Evolutionary conservation across 2,797 vertebrate species (phyloP), one percentile per base, ranked within the genome.

Genomic region (Brachyalestes nurse): DNA sequence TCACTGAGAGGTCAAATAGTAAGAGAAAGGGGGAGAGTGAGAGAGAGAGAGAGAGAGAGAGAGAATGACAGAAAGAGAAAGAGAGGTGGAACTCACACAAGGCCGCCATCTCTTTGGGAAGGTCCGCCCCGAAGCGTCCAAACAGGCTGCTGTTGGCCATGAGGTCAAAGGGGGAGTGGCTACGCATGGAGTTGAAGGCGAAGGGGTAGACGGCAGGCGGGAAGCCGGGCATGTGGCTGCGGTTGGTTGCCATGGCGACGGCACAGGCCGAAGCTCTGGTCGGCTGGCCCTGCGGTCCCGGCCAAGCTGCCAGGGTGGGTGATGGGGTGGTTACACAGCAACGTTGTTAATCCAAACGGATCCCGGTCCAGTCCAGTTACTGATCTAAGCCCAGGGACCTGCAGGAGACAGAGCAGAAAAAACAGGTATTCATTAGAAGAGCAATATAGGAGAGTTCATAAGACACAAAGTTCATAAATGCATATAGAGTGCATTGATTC

Each of bases 31-130:
- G 45, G 4, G 6, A 17, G 47, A 17, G n/a, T 17, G 53, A 47
- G 3, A 49, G 42, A 51, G 6, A 51, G 53, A 47, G 3, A 49
- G 42, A 51, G 6, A 51, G 28, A 73, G 21, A 38, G 6, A 61
- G 23, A 45, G 42, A 2, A 1, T 21, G 13, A 72, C 10, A 23
- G 38, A 69, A 57, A 70, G 23, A 53, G 38, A 47, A 70, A 84
- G 72, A 72, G 21, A 9, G 66, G 38, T 9, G 84, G 81, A 79
- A 97, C 96, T 97, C 91, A 97, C 96, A 97, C 87, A 97, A 93
- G 72, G 96, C 96, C 1, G 96, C 96, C 96, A 97, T 97, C 91
- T 97, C 96, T 93, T 97, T 97, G 84, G 96, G 96, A 73, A 97
- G 95, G 93, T 97, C 96, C 10, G 96, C 94, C 77, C 96, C 94